A percentile compares a stretch with the other conserved stretches of the same genome.
phyloP scores from a whole-genome alignment of 2,888 invertebrate genomes.

The Smittia sp. region DNA sequence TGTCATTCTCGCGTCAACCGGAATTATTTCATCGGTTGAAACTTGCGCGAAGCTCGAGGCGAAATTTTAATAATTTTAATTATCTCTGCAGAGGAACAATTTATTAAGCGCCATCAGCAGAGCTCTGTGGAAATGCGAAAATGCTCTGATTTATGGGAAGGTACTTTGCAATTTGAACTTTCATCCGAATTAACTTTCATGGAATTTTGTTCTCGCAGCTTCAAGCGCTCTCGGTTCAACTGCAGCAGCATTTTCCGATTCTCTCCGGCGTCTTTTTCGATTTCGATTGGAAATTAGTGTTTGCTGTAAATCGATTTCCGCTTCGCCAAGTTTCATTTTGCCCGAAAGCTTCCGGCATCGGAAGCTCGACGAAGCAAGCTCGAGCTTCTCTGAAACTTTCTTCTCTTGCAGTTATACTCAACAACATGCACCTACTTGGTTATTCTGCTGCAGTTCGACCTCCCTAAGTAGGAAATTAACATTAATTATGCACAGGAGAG shows the following conservation, averaged over 20 bases:
- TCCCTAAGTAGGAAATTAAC: background rate
- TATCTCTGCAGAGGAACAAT: background rate
- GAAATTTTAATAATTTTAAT: background rate
- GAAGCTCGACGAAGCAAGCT: no score
- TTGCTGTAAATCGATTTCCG: slow-evolving; percentile 6
- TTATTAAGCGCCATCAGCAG: slow-evolving; percentile 1
- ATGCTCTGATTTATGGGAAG: no score
- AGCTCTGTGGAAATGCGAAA: background rate
- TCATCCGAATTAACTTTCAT: no score
- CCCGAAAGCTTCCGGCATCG: no score
- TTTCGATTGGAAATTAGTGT: slow-evolving; percentile 13
- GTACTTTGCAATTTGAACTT: no score
- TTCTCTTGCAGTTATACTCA: background rate
- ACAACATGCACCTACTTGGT: background rate
- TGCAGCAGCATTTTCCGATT: background rate
- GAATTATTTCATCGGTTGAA: background rate
- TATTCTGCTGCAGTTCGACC: background rate
- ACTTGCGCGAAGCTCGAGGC: no score
- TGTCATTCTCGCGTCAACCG: background rate
- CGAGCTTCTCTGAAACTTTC: background rate
- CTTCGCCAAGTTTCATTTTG: no score
- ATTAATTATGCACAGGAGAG: background rate
- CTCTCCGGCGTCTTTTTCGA: background rate
- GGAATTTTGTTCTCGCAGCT: background rate
- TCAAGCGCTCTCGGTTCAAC: background rate